A percentile compares a stretch with the other conserved stretches of the same genome.
These are phyloP conservation scores for Odontamblyopus lacepedii DNA, from an alignment of 2,797 vertebrate species.

Conservation along the genomic window DNA sequence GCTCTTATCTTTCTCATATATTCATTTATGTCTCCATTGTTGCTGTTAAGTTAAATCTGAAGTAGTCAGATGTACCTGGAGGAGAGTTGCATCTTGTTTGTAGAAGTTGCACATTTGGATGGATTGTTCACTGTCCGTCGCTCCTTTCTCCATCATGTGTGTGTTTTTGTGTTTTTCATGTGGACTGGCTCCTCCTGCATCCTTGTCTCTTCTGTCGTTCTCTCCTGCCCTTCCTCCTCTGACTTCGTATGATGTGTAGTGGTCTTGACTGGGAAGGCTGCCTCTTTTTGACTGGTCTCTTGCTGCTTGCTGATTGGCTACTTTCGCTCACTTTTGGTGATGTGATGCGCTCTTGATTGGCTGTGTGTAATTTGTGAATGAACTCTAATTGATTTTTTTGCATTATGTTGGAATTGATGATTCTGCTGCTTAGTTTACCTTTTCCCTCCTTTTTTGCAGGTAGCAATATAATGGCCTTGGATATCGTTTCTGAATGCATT, in stretches of 20 bases:
- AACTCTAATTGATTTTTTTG: slow-evolving; percentile 71
- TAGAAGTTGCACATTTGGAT: slow-evolving; percentile 69
- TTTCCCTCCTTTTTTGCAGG: slow-evolving; percentile 64
- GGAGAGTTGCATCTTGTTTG: slow-evolving; percentile 59
- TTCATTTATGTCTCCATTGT: slow-evolving; percentile 58
- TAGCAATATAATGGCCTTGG: slow-evolving; percentile 74
- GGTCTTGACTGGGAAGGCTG: slow-evolving; percentile 75
- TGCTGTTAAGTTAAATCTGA: slow-evolving; percentile 57
- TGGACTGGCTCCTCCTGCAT: slow-evolving; percentile 78
- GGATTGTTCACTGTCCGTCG: slow-evolving; percentile 64
- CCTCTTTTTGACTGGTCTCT: slow-evolving; percentile 77
- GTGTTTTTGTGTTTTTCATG: slow-evolving; percentile 73
- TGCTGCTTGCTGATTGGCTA: slow-evolving; percentile 84
- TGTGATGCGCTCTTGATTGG: slow-evolving; percentile 78
- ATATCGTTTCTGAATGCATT: slow-evolving; percentile 75
- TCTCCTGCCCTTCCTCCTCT: slow-evolving; percentile 47
- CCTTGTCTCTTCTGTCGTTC: slow-evolving; percentile 63
- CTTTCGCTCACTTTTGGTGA: slow-evolving; percentile 77
- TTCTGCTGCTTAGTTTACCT: slow-evolving; percentile 75
- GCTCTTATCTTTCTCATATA: slow-evolving; percentile 49
- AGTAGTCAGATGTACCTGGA: slow-evolving; percentile 56
- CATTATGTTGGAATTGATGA: slow-evolving; percentile 74
- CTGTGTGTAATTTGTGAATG: slow-evolving; percentile 76
- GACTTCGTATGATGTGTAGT: slow-evolving; percentile 71
- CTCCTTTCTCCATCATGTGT: slow-evolving; percentile 61